Base-by-base conservation (phyloP, 2,888 invertebrate species). In the Chymomyza procnemis region DNA sequence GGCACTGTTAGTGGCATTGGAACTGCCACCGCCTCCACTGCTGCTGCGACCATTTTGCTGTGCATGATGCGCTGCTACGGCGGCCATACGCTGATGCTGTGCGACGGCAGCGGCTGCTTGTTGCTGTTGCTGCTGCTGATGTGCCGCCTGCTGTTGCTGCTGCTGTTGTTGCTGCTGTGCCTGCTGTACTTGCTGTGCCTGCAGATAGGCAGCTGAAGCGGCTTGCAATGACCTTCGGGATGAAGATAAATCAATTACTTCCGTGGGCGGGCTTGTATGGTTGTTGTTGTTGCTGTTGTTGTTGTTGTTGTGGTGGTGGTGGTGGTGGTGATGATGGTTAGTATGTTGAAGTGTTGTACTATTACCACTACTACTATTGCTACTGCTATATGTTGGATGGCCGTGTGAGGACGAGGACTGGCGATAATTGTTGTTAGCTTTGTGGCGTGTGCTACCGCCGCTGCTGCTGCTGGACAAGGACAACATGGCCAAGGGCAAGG, bases 171-270 rank as follows among this genome's bases (percentile, higher is more conserved):
- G 87, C 4, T 81, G 88, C 14, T 83, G 80, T 26, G 79, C 78
- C n/a, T n/a, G n/a, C n/a, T n/a, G n/a, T n/a, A 76, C 78, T 21
- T 88, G 86, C 61, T 87, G 88, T 74, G n/a, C n/a, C n/a, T 89
- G 85, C 61, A 90, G 77, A 64, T 86, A 88, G 18, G 84, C 86
- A 30, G 73, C 79, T 8, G 79, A 70, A 19, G 89, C 87, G 19
- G 89, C 89, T 75, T 90, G 89, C 58, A 90, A 73, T 62, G 90
- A 91, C 89, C 92, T 92, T 87, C 92, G 92, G 65, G 92, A 91
- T 78, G 92, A 92, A 81, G 92, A 92, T 74, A 92, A 91, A 90
- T 92, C 92, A 74, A 92, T 92, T 78, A 92, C 92, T 75, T 91
- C 89, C 88, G 90, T 89, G 78, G 91, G 85, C 71, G 85, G 80